Evolutionary conservation across 2,113 vertebrate species (phyloP), one percentile per base, ranked within the genome.

Genomic region (Crotalus horridus): DNA sequence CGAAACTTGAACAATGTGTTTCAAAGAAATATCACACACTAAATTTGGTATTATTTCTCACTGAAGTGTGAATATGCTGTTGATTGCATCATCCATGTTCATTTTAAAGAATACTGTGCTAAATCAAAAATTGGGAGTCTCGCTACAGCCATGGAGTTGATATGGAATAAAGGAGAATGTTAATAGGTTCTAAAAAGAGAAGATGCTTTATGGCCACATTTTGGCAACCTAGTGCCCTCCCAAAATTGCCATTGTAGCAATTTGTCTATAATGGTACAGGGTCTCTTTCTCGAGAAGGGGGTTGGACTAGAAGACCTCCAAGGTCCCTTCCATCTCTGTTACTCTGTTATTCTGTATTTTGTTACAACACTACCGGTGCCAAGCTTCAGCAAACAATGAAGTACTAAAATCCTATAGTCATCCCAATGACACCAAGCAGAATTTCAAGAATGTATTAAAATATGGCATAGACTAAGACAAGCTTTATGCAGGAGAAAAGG

Each of bases 11-110:
- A 88, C 2, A 0, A 0, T 0, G 0, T 17, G 81, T 92, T 87
- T 55, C 93, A 11, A 58, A 55, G 92, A 92, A 90, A 12, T 43
- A 59, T 90, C 1, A 2, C 23, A 74, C 69, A 3, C 20, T 29
- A 58, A 91, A 91, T 43, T 0, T 39, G 39, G 39, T 89, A 24
- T 69, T 88, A 53, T 24, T 56, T 95, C 87, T 89, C 46, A 92
- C 87, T 24, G 85, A 94, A 93, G 1, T 1, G 0, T 58, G 58
- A 90, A 2, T 1, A 24, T 39, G 85, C 21, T 24, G 46, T 17
- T 43, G 89, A 88, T 94, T 55, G 1, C 93, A 92, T 93, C 26
- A 90, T 94, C 33, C 6, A 51, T 24, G 87, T 17, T 53, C 2
- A 12, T 29, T 26, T 23, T 23, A 59, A 64, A 6, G 55, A n/a